A percentile compares a stretch with the other conserved stretches of the same genome.
These are phyloP conservation scores for Phasianus colchicus DNA, from an alignment of 2,113 vertebrate genomes.

Conservation along the genomic window DNA sequence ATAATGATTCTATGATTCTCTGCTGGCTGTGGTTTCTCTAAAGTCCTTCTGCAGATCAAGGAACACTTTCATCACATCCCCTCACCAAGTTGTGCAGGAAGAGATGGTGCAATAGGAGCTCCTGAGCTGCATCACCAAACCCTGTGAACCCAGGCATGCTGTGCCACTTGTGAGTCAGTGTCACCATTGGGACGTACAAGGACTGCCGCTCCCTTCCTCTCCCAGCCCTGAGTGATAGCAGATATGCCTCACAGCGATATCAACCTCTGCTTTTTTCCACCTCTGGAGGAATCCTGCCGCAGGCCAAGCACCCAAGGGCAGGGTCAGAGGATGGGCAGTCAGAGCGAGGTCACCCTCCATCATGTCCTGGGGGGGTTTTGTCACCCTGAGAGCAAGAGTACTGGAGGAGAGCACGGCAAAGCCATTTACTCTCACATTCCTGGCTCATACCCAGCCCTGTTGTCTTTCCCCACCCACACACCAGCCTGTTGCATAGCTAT, in stretches of 20 bases:
- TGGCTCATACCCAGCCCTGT: fast-evolving
- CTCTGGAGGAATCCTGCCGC: background rate
- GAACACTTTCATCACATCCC: background rate
- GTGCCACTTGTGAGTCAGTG: background rate
- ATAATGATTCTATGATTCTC: no score
- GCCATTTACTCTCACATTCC: background rate
- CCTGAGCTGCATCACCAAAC: background rate
- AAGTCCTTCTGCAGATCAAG: background rate
- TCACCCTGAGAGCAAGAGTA: background rate
- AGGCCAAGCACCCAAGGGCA: background rate
- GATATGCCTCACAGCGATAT: fast-evolving
- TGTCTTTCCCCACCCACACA: background rate
- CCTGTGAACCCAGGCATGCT: fast-evolving
- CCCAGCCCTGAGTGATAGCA: background rate
- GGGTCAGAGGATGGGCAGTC: fast-evolving
- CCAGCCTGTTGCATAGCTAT: fast-evolving
- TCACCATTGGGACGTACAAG: background rate
- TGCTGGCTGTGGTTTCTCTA: background rate
- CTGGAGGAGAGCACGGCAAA: fast-evolving
- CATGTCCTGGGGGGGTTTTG: fast-evolving
- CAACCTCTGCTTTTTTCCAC: background rate
- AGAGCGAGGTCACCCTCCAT: fast-evolving
- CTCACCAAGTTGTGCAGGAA: background rate
- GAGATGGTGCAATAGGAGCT: background rate
- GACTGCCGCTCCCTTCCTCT: background rate